Evolutionary conservation across 1,140 invertebrate species (phyloP).

Genomic region (Pseudomyrmex flavicornis): DNA sequence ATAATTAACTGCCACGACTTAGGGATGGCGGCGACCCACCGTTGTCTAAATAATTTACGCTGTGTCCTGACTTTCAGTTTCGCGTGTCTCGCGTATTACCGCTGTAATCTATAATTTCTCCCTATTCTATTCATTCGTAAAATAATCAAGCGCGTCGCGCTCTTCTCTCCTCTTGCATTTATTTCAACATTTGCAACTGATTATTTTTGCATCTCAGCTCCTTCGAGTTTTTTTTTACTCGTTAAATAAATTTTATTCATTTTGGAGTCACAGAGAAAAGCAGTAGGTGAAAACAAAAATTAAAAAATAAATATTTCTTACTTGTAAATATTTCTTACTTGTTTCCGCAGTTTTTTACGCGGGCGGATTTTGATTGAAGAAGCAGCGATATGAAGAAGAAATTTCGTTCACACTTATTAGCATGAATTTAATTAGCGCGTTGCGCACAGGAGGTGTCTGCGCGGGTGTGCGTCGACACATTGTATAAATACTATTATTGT

Average conservation of each 20-base stretch:
- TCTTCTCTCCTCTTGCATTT: not conserved
- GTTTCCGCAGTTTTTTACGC: constrained; percentile 4
- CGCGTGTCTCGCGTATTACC: constrained; percentile 24
- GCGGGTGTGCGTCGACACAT: constrained; percentile 69
- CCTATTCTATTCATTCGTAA: constrained; percentile 2
- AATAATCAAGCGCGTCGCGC: not conserved
- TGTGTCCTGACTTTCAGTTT: constrained; percentile 57
- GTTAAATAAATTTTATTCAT: not conserved
- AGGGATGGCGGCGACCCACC: constrained; percentile 59
- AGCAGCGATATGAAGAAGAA: constrained; percentile 12
- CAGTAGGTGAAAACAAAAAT: not conserved
- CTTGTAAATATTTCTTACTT: constrained; percentile 1
- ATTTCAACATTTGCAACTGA: not conserved
- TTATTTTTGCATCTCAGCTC: not conserved
- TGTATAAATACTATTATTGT: constrained; percentile 80
- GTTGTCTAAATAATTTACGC: constrained; percentile 73
- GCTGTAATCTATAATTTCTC: constrained; percentile 32
- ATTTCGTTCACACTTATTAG: constrained; percentile 72
- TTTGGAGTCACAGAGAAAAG: too few species aligned
- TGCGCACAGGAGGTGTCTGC: constrained; percentile 47
- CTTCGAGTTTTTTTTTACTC: too few species aligned
- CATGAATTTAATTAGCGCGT: constrained; percentile 80
- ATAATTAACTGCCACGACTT: constrained; percentile 69
- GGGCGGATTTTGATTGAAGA: constrained; percentile 13
- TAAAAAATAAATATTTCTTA: not conserved